Evolutionary conservation across 2,797 vertebrate species (phyloP).

Genomic region (Sebastes oblongus): DNA sequence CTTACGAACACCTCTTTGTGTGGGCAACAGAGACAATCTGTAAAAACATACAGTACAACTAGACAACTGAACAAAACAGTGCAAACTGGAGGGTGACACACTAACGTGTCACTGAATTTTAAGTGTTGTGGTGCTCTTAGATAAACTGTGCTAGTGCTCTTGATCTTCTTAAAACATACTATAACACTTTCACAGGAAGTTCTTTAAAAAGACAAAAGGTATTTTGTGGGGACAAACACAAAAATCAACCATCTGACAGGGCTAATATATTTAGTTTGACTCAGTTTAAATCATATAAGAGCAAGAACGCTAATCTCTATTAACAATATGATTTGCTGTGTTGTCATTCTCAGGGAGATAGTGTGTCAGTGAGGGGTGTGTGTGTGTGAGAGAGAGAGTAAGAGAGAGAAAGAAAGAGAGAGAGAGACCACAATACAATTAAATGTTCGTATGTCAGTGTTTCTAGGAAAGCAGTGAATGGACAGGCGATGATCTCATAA

Average conservation of each 20-base stretch:
- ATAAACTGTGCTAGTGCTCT: neutral
- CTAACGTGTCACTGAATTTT: neutral
- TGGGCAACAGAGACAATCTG: neutral
- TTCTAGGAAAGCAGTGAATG: slow-evolving; percentile 51
- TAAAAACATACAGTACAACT: neutral
- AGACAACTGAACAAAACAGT: slow-evolving; percentile 1
- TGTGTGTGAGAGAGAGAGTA: neutral
- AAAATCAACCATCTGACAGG: neutral
- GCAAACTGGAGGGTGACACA: neutral
- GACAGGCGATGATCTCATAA: slow-evolving; percentile 56
- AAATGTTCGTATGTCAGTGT: slow-evolving; percentile 14
- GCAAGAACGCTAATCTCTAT: slow-evolving; percentile 10
- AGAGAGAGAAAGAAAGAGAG: neutral
- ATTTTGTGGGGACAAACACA: neutral
- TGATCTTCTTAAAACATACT: neutral
- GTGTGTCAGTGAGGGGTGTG: slow-evolving; percentile 18
- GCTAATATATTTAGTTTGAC: neutral
- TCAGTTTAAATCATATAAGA: neutral
- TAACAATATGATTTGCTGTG: slow-evolving; percentile 7
- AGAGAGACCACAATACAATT: neutral
- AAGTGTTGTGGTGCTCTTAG: neutral
- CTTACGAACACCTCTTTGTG: neutral
- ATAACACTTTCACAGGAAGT: neutral
- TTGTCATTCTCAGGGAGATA: slow-evolving; percentile 36
- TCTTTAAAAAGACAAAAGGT: neutral